Evolutionary conservation across 2,113 vertebrate genomes (phyloP).

Genomic region (Hippolais icterina): DNA sequence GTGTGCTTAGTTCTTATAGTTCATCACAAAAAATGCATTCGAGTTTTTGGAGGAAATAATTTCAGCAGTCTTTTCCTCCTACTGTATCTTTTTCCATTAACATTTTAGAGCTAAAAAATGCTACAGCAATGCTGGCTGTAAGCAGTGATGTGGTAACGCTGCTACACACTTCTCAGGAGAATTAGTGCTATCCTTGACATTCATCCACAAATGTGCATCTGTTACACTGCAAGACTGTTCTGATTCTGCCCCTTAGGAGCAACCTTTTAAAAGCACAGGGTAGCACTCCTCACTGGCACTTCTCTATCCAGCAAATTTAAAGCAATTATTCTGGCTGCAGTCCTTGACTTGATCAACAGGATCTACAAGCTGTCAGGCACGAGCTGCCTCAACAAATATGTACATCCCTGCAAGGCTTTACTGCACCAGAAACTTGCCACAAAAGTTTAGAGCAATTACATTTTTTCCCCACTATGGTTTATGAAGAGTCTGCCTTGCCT

Average conservation of each 20-base stretch:
- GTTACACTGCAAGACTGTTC: neutral
- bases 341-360: conserved; percentile 29
- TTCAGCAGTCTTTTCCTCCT: neutral
- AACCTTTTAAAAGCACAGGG: neutral
- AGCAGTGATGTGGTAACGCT: neutral
- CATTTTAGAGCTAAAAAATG: neutral
- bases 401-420: neutral
- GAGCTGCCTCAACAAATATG: neutral
- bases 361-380: neutral
- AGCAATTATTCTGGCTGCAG: conserved; percentile 20
- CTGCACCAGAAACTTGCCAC: neutral
- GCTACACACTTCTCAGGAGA: neutral
- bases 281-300: neutral
- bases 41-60: conserved; percentile 28
- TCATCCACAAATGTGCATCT: neutral
- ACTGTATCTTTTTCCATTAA: neutral
- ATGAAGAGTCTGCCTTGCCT: neutral
- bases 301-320: conserved; percentile 9
- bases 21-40: neutral
- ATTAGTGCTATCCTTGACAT: conserved; percentile 3
- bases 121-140: neutral
- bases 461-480: neutral
- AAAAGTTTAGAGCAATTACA: neutral
- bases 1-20: neutral
- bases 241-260: neutral